Base-by-base conservation (phyloP, 2,888 invertebrate species). In the Mythimna loreyi region DNA sequence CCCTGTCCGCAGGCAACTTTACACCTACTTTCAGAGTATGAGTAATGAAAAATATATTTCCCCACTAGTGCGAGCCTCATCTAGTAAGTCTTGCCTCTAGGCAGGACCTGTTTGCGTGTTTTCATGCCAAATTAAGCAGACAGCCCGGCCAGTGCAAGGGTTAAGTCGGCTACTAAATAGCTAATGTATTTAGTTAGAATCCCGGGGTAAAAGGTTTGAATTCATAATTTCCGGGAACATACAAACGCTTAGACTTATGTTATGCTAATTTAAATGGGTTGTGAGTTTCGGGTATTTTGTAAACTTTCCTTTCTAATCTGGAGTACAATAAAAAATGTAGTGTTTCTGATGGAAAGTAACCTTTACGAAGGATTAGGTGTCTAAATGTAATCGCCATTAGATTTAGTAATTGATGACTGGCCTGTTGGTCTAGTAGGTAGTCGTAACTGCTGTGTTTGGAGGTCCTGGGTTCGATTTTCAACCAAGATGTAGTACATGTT, bases 121-220 rank as follows among this genome's bases (percentile, higher is more conserved):
- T 91, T 91, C 92, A 91, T 90, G 90, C 90, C 88, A 90, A 92
- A 93, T 92, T 92, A 91, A 91, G 83, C 91, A 89, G 90, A 91
- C 89, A 85, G 83, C 84, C 78, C 69, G n/a, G 64, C 81, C 82
- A 78, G 76, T 85, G 84, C 82, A 83, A 83, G 83, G 86, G 84
- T 87, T 87, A 87, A 89, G 87, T 86, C 86, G 83, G 81, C 86
- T 91, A 89, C 87, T 91, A 91, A 92, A 92, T 91, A 91, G 88
- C 87, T 92, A 90, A 93, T 91, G 91, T 92, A 89, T 91, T 92
- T 91, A 91, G 89, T 82, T 79, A 85, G 81, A 86, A 87, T 85
- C 83, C 88, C 82, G 84, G 84, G 83, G 85, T 84, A 87, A 89
- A 89, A 87, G 89, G 89, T 84, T 86, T 89, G 87, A 88, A 91